These are phyloP conservation scores for Zeuzera pyrina DNA, from an alignment of 2,888 invertebrate genomes.

Conservation along the genomic window DNA sequence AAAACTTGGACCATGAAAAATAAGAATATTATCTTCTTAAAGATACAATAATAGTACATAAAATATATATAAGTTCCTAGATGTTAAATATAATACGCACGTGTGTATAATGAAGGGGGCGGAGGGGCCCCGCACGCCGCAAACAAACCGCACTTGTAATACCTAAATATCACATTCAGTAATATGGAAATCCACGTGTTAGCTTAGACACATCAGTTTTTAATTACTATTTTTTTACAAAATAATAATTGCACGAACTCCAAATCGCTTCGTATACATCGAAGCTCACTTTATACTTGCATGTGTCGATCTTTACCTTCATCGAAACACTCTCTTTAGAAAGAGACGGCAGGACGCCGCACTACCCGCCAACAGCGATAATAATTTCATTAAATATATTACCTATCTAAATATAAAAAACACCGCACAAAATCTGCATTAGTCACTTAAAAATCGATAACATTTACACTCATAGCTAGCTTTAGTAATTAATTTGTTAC, in stretches of 20 bases:
- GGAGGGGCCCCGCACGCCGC: conserved; percentile 32
- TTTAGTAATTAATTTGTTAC: conserved; percentile 73
- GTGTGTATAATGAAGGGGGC: conserved; percentile 45
- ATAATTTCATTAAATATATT: conserved; percentile 73
- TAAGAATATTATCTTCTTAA: conserved; percentile 72
- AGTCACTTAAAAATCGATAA: conserved; percentile 70
- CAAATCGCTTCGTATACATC: conserved; percentile 45
- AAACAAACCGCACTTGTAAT: conserved; percentile 65
- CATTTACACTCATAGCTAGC: conserved; percentile 73
- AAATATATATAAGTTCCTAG: conserved; percentile 73
- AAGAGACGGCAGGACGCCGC: conserved; percentile 42
- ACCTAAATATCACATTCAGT: conserved; percentile 75
- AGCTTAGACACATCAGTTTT: conserved; percentile 69
- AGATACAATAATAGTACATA: conserved; percentile 72
- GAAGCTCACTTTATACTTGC: conserved; percentile 34
- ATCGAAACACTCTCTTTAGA: conserved; percentile 25
- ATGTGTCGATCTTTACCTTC: conserved; percentile 27
- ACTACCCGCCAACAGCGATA: conserved; percentile 57
- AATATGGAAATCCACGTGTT: conserved; percentile 73
- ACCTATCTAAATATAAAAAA: conserved; percentile 75
- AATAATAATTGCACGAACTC: conserved; percentile 75
- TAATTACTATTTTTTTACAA: conserved; percentile 70
- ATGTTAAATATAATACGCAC: conserved; percentile 58
- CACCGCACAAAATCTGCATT: conserved; percentile 71
- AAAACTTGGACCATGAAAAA: conserved; percentile 74